Base-by-base conservation (phyloP, 2,113 vertebrate genomes). In the Origma solitaria region DNA sequence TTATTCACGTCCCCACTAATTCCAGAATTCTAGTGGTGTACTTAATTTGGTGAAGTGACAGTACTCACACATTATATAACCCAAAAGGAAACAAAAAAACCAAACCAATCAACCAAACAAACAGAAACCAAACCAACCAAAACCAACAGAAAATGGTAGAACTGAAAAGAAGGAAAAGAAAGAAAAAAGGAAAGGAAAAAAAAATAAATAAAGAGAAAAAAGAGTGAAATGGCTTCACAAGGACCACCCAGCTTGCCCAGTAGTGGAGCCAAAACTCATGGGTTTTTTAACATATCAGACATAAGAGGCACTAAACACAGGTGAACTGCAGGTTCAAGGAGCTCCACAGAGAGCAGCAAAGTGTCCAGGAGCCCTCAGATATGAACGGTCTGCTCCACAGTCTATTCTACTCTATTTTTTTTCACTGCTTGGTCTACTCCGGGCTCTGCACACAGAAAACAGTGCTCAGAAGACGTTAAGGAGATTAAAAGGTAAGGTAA, bases 61-160 rank as follows among this genome's bases (percentile, higher is more conserved):
- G 21, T 35, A 35, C 42, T 77, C 35, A 35, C 21, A 14, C 13
- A 35, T 64, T 31, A 13, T 19, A 24, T 19, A 61, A 27, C 18
- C 38, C 15, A 51, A 78, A 82, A 65, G 13, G 21, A 35, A 21
- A 58, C 38, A 57, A 42, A 53, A 49, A 35, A 66, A 68, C 10
- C 30, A n/a, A 75, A 49, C 7, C n/a, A n/a, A n/a, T n/a, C 27
- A 47, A 62, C 0, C 10, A 24, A 45, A 0, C 11, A 25, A 15
- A 28, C 30, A 49, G 66, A 47, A 37, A 23, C 6, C 15, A 51
- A 65, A 53, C 5, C 25, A 38, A 47, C 21, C 16, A 66, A 86
- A 42, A 9, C 5, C 15, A 30, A 61, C 15, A 58, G 35, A 37
- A 90, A 83, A 70, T 15, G 4, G 38, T 38, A 58, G 19, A 61